Percentiles rank a stretch among this genome's conserved stretches.
These are phyloP conservation scores for Oplegnathus fasciatus DNA, from an alignment of 2,113 vertebrate species.

Conservation along the genomic window DNA sequence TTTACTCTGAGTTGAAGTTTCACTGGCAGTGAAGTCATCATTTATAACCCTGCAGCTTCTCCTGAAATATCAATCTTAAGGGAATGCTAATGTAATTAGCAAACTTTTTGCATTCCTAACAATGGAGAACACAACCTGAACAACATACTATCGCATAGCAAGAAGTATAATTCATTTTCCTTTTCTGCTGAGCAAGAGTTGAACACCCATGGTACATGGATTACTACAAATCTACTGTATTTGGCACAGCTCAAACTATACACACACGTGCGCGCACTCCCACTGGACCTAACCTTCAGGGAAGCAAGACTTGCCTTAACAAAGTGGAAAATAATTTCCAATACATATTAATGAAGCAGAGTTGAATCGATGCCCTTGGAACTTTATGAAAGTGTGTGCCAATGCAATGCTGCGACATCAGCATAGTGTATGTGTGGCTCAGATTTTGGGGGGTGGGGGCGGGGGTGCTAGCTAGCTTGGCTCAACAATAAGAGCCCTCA, in stretches of 20 bases:
- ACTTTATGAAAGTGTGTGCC: constrained; percentile 71
- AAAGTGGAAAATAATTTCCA: constrained; percentile 85
- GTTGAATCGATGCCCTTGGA: constrained; percentile 84
- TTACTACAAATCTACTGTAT: constrained; percentile 53
- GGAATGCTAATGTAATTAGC: constrained; percentile 52
- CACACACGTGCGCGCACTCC: constrained; percentile 31
- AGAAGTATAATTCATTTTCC: constrained; percentile 6
- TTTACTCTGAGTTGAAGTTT: background rate
- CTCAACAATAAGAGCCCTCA: constrained; percentile 69
- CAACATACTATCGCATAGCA: constrained; percentile 5
- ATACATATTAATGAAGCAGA: constrained; percentile 86
- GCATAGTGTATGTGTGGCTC: constrained; percentile 54
- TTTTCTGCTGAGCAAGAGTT: constrained; percentile 49
- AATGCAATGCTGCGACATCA: constrained; percentile 71
- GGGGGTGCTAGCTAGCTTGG: constrained; percentile 33
- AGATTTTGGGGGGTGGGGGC: constrained; percentile 39
- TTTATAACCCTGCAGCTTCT: constrained; percentile 9
- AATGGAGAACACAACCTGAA: constrained; percentile 16
- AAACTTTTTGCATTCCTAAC: constrained; percentile 11
- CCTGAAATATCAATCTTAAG: constrained; percentile 18
- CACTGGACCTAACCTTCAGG: constrained; percentile 76
- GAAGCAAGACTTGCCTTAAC: constrained; percentile 74
- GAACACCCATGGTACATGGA: constrained; percentile 39
- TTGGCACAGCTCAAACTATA: constrained; percentile 48
- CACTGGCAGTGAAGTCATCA: background rate